phyloP scores from a whole-genome alignment of 2,113 vertebrate genomes.

The Rhizomys pruinosus region DNA sequence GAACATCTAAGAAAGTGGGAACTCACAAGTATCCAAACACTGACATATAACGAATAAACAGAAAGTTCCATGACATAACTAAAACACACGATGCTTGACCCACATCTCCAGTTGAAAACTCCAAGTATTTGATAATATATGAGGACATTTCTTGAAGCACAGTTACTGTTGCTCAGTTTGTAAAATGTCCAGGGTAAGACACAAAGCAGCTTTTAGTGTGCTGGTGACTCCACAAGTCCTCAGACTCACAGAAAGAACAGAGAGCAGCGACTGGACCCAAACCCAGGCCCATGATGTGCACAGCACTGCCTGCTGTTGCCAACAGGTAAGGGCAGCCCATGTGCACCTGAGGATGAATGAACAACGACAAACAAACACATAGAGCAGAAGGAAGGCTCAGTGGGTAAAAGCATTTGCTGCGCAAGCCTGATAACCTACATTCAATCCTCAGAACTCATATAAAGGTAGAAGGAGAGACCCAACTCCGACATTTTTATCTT shows the following conservation, averaged over 20 bases:
- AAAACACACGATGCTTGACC: background rate
- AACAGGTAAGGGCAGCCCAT: background rate
- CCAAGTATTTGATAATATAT: background rate
- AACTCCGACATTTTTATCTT: background rate
- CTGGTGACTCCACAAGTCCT: no score
- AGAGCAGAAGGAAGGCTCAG: background rate
- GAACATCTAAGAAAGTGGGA: background rate
- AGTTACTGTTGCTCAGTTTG: background rate
- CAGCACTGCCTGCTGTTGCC: background rate
- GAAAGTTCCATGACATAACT: background rate
- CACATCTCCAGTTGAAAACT: slow-evolving; percentile 3
- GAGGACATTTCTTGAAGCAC: background rate
- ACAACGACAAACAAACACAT: no score
- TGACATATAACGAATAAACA: background rate
- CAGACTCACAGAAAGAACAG: background rate
- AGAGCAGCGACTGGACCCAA: background rate
- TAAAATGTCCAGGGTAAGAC: background rate
- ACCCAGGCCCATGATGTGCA: background rate
- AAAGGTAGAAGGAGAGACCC: no score
- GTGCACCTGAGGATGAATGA: background rate
- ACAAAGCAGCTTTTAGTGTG: background rate
- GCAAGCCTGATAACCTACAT: no score
- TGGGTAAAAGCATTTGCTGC: background rate
- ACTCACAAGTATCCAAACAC: background rate
- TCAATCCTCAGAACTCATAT: background rate